Conservation (phyloP, 2,888 invertebrate species). For the Lacanobia oleracea region DNA sequence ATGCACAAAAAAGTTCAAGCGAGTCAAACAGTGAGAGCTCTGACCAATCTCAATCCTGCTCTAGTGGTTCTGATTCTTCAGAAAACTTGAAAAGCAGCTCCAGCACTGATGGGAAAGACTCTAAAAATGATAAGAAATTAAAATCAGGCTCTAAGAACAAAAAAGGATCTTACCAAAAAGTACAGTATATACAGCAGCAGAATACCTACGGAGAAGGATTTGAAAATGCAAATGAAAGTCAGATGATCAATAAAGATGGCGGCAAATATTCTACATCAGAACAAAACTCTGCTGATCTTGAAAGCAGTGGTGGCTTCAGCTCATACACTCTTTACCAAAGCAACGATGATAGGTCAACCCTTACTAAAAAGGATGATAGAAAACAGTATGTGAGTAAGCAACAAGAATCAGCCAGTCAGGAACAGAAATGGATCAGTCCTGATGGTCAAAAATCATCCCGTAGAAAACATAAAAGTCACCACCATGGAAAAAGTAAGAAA, state of each 20-base stretch:
- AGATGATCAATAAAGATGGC: neutral
- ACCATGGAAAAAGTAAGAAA: neutral
- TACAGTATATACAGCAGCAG: neutral
- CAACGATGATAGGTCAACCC: neutral
- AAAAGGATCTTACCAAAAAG: neutral
- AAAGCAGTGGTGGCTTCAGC: neutral
- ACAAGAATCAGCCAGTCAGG: rapidly evolving
- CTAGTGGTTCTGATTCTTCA: neutral
- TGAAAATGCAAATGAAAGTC: neutral
- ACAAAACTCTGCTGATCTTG: rapidly evolving
- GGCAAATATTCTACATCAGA: neutral
- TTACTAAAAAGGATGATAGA: too few relatives aligned
- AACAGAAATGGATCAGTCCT: rapidly evolving
- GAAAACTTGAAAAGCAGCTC: too few relatives aligned
- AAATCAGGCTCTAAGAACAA: neutral
- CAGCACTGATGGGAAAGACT: too few relatives aligned
- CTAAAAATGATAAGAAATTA: neutral
- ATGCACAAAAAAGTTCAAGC: neutral
- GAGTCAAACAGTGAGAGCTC: neutral
- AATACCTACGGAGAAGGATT: neutral
- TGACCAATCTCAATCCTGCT: neutral
- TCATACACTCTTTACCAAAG: neutral
- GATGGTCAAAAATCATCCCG: neutral
- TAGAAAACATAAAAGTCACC: neutral
- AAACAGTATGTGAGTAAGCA: neutral